Evolutionary conservation across 2,113 vertebrate genomes (phyloP).

Genomic region (Strix uralensis): DNA sequence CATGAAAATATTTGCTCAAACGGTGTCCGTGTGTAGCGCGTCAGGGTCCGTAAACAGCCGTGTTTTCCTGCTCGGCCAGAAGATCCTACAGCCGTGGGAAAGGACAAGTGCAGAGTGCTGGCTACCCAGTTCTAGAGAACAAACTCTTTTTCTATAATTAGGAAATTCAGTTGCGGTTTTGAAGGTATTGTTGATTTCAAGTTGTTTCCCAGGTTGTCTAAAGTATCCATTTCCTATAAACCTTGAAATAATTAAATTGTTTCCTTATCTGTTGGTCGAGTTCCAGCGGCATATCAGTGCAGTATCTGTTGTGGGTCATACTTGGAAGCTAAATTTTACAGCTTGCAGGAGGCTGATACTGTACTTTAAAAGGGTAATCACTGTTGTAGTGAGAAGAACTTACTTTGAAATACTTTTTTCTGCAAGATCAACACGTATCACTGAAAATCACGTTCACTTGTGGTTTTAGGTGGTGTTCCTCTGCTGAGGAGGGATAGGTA

Average conservation of each 20-base stretch:
- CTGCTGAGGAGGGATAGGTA: not conserved
- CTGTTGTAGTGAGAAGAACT: not conserved
- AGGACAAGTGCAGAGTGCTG: not conserved
- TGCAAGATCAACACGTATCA: not conserved
- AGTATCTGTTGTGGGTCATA: not conserved
- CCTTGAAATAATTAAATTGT: not conserved
- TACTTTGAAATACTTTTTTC: not conserved
- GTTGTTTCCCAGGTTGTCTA: not conserved
- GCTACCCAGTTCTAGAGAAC: not conserved
- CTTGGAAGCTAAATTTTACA: not conserved
- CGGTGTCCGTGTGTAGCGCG: not conserved
- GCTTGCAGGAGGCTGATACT: not conserved
- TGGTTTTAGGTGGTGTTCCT: not conserved
- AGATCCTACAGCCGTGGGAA: not conserved
- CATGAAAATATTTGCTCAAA: not conserved
- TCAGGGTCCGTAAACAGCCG: not conserved
- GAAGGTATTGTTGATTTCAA: not conserved
- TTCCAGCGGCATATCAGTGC: not conserved
- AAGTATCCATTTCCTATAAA: not conserved
- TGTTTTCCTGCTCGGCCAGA: not conserved
- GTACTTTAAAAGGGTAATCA: not conserved
- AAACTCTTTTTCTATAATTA: not conserved
- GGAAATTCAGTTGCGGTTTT: not conserved
- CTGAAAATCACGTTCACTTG: not conserved
- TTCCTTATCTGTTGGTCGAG: not conserved